Base-by-base conservation (phyloP, 2,888 invertebrate species). In the Torymus auratus region DNA sequence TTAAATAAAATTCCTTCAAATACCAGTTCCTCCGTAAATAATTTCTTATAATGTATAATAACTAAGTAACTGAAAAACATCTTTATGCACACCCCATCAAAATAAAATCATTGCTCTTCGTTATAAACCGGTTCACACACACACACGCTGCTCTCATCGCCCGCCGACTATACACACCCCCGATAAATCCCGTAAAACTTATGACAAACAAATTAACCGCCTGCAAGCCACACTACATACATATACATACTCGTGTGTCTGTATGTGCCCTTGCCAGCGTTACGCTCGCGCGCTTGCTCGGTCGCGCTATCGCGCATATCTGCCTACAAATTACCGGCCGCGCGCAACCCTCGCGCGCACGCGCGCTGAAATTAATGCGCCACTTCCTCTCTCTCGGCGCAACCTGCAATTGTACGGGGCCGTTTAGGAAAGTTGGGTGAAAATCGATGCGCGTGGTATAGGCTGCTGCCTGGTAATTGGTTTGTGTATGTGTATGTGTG, bases 141-240 rank as follows among this genome's bases (percentile, higher is more conserved):
- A 28, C 28, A 28, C 28, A 41, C 41, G 41, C 41, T 7, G 1
- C 7, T 41, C 7, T 41, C 41, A 41, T 41, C 41, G 41, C 41
- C 7, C 41, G 41, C 1, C 41, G 41, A 41, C 41, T 41, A 7
- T 7, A 41, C 41, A 41, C 41, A 41, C 41, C 70, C 52, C 78
- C 84, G 82, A 87, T 87, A 88, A 88, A 88, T 88, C 85, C 23
- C 58, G 17, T 11, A 52, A 85, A 85, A 86, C 84, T 86, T 88
- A 88, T 88, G 89, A 88, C 87, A 88, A 88, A 89, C 88, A 88
- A 89, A 89, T 89, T 89, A 87, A 86, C 86, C 81, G 80, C 80
- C 82, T 83, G 84, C 81, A 74, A 83, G 85, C 85, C 82, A 84
- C 61, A 68, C 56, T 60, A 55, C 78, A 84, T 83, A 83, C 83